Percentiles rank a stretch among this genome's conserved stretches.
phyloP scores from a whole-genome alignment of 2,113 vertebrate species.

The Pseudopodoces humilis region DNA sequence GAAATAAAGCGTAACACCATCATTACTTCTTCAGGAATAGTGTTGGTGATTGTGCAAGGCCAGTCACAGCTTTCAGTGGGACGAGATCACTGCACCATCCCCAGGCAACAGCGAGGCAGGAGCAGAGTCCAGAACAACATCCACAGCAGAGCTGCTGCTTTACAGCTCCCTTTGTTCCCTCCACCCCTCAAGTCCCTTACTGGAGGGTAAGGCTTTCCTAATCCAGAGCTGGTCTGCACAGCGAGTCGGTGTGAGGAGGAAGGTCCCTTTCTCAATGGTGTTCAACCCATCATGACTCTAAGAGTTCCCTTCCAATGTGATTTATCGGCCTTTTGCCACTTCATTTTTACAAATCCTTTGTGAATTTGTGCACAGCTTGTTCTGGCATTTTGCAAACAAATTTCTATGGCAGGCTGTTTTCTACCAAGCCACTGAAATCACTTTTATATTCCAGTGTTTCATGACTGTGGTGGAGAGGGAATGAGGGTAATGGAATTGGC shows the following conservation, averaged over 20 bases:
- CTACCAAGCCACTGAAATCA: background rate
- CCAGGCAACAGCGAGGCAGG: background rate
- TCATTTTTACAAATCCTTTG: background rate
- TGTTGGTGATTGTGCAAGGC: background rate
- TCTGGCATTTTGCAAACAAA: background rate
- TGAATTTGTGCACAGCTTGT: background rate
- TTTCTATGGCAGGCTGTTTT: background rate
- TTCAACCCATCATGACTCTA: background rate
- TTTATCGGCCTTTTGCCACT: background rate
- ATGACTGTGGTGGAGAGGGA: background rate
- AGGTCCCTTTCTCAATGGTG: background rate
- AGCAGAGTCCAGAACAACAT: background rate
- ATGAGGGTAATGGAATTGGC: background rate
- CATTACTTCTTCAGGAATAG: background rate
- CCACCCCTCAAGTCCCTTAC: too few relatives aligned
- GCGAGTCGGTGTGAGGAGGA: background rate
- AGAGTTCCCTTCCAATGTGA: background rate
- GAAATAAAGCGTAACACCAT: background rate
- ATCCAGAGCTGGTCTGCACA: background rate
- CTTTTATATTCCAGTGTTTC: background rate
- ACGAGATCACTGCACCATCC: background rate
- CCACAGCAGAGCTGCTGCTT: background rate
- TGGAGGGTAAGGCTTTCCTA: background rate
- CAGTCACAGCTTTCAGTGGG: background rate
- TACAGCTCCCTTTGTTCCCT: background rate